Conservation (phyloP, 2,113 vertebrate genomes). For the Tursiops truncatus region DNA sequence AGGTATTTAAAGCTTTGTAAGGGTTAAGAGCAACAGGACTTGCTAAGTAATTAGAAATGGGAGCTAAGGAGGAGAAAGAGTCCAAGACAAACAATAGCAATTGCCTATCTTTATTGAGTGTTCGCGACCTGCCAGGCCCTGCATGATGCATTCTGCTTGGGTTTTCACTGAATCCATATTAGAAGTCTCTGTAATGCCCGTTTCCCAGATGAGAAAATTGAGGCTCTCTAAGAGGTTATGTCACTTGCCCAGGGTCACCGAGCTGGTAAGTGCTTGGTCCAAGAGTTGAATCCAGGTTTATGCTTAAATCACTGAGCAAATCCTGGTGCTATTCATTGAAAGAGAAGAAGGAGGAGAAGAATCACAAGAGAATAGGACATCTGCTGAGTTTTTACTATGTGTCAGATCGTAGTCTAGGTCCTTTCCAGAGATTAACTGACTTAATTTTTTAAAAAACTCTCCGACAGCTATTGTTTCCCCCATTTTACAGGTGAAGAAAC, state of each 20-base stretch:
- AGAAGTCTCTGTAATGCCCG: background rate
- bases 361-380: background rate
- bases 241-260: background rate
- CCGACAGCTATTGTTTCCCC: too few species aligned
- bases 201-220: background rate
- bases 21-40: background rate
- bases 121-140: background rate
- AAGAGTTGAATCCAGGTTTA: background rate
- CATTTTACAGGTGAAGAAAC: background rate
- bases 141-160: accelerated
- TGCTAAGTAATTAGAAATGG: background rate
- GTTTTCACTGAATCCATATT: background rate
- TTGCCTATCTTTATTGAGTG: background rate
- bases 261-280: background rate
- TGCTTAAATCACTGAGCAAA: background rate
- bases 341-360: background rate
- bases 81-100: background rate
- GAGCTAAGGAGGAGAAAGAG: too few species aligned
- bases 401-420: background rate
- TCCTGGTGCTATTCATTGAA: background rate
- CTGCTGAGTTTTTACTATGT: background rate
- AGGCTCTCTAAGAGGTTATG: background rate
- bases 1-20: background rate
- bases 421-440: background rate
- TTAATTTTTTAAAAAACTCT: background rate